Percentiles rank a stretch among this genome's conserved stretches.
phyloP scores from a whole-genome alignment of 2,113 vertebrate species.

The Percopsis transmontana region DNA sequence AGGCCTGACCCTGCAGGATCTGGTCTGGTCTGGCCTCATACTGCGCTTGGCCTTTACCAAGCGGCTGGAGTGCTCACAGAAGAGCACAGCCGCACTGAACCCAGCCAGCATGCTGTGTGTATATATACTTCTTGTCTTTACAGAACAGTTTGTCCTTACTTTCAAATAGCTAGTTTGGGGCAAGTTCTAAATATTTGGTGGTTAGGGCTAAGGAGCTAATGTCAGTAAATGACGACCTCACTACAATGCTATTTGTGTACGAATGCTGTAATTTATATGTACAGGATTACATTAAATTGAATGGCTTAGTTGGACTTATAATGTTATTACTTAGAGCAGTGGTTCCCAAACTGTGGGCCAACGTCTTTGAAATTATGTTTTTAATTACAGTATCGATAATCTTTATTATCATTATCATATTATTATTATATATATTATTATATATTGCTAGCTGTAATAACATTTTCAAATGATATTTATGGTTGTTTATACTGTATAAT shows the following conservation, averaged over 20 bases:
- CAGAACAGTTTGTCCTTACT: background rate
- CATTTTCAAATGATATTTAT: too few species aligned
- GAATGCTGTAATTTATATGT: background rate
- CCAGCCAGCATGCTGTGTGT: background rate
- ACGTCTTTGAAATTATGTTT: too few species aligned
- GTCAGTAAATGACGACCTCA: background rate
- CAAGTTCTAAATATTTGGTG: background rate
- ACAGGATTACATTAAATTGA: background rate
- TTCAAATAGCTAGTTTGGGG: background rate
- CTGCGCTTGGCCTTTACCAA: conserved; percentile 39
- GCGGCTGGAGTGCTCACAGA: conserved; percentile 8
- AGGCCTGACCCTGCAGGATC: conserved; percentile 28
- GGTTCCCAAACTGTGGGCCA: too few species aligned
- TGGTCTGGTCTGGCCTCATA: conserved; percentile 40
- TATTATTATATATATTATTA: too few species aligned
- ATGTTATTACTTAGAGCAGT: too few species aligned
- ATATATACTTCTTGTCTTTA: background rate
- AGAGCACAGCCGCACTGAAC: conserved; percentile 1
- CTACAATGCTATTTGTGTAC: background rate
- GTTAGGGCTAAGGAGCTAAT: background rate
- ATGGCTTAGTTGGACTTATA: too few species aligned
- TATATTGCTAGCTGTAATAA: too few species aligned
- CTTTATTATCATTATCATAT: too few species aligned
- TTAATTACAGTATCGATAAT: too few species aligned
- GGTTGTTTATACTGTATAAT: too few species aligned